phyloP scores from a whole-genome alignment of 2,888 invertebrate species.

The Conistra vaccinii region DNA sequence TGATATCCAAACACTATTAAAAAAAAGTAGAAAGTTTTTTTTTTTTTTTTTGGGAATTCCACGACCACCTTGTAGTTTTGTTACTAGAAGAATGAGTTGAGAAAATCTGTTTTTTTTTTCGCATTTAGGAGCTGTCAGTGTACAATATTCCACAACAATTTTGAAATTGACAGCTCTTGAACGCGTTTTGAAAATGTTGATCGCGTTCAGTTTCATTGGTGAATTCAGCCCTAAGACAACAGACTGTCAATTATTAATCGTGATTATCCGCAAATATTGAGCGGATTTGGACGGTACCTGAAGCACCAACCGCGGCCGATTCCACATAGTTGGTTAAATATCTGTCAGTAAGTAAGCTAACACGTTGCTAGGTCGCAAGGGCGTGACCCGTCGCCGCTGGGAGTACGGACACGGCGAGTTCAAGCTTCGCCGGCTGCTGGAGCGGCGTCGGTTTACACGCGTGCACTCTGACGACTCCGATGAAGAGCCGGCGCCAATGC shows the following conservation, averaged over 20 bases:
- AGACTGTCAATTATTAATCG: background rate
- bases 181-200: too few relatives aligned
- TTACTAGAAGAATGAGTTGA: too few relatives aligned
- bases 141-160: too few relatives aligned
- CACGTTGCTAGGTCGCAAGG: constrained; percentile 82
- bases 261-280: background rate
- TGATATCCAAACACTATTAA: too few relatives aligned
- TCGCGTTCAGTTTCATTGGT: too few relatives aligned
- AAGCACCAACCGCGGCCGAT: background rate
- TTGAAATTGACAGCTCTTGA: too few relatives aligned
- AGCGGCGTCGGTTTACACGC: constrained; percentile 91
- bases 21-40: too few relatives aligned
- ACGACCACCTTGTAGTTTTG: too few relatives aligned
- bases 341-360: constrained; percentile 28
- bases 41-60: too few relatives aligned
- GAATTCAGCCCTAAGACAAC: too few relatives aligned
- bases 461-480: constrained; percentile 93
- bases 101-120: too few relatives aligned
- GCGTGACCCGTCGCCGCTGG: constrained; percentile 86
- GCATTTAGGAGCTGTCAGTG: too few relatives aligned
- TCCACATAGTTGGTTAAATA: background rate
- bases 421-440: constrained; percentile 92
- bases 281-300: background rate
- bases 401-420: constrained; percentile 90
- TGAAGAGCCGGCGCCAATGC: constrained; percentile 91